Base-by-base conservation (phyloP, 2,797 vertebrate species). In the Anas bernieri region DNA sequence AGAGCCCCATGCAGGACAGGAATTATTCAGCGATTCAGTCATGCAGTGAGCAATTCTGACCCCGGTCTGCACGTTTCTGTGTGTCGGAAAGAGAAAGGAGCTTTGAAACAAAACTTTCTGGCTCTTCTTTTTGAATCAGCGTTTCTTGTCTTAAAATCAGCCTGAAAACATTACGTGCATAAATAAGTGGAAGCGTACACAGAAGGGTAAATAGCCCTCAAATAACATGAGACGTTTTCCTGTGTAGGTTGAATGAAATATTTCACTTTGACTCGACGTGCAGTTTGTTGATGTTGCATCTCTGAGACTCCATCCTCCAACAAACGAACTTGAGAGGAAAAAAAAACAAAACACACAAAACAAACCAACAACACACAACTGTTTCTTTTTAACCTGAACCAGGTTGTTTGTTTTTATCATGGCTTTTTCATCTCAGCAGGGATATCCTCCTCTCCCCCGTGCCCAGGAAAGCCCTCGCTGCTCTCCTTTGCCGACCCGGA, bases 391-490 rank as follows among this genome's bases (percentile, higher is more conserved):
- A 73, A 70, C 35, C 39, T 10, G 22, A 80, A 35, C 21, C 14
- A 7, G 28, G 13, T 56, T 48, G 46, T 6, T 23, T 77, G 14
- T 61, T 96, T 94, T 70, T 61, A 33, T 67, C 20, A 16, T 0
- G 0, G 1, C 14, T 91, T 55, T 91, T 88, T 45, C 56, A 39
- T 18, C 35, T 62, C 72, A 45, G 1, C 0, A 28, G 86, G 35
- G 92, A 64, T 72, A 73, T 82, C 75, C 14, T 93, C 17, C 33
- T 79, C 74, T 37, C 50, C 37, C 83, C 66, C 55, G 52, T 7
- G 2, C 88, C 93, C 93, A 92, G 88, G 92, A 95, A 92, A 93
- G 18, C 86, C 86, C 81, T 92, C 2, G 11, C 50, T 20, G 6
- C 16, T 0, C 31, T 33, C 69, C 75, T 39, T 87, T 94, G 92